Evolutionary conservation across 2,888 invertebrate genomes (phyloP).

Genomic region (Tenthredo amoena): DNA sequence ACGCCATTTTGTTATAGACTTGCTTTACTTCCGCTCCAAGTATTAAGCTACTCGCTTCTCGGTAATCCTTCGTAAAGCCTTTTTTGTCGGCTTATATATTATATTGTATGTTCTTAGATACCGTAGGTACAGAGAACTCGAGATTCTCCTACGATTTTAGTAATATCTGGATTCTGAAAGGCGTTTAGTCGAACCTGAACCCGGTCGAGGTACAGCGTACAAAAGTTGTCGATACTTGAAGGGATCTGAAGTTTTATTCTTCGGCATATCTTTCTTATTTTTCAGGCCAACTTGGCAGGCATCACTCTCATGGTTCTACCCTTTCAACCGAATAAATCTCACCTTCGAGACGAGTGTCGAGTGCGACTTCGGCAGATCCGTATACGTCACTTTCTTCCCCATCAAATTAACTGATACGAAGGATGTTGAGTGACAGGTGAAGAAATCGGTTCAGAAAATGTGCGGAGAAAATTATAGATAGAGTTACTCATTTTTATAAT

Average conservation of each 20-base stretch:
- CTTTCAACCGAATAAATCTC: background rate
- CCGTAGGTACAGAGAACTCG: background rate
- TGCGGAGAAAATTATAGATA: background rate
- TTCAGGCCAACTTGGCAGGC: conserved; percentile 15
- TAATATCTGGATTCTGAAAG: background rate
- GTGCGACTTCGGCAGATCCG: background rate
- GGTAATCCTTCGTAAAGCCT: conserved; percentile 14
- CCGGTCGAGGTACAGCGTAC: background rate
- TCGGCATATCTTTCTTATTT: background rate
- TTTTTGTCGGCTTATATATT: conserved; percentile 2
- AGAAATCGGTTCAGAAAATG: background rate
- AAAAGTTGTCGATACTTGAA: conserved; percentile 8
- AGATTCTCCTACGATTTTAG: background rate
- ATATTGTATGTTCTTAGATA: background rate
- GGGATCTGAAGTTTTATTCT: background rate
- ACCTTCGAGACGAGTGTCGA: background rate
- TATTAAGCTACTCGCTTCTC: conserved; percentile 17
- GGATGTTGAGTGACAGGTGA: conserved; percentile 24
- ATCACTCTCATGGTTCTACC: conserved; percentile 23
- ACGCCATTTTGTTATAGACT: conserved; percentile 34
- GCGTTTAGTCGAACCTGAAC: background rate
- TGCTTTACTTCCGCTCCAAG: conserved; percentile 22
- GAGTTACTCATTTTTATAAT: background rate
- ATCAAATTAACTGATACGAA: conserved; percentile 29
- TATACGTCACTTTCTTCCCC: conserved; percentile 3